Base-by-base conservation (phyloP, 2,888 invertebrate genomes). In the Coenonympha glycerion region DNA sequence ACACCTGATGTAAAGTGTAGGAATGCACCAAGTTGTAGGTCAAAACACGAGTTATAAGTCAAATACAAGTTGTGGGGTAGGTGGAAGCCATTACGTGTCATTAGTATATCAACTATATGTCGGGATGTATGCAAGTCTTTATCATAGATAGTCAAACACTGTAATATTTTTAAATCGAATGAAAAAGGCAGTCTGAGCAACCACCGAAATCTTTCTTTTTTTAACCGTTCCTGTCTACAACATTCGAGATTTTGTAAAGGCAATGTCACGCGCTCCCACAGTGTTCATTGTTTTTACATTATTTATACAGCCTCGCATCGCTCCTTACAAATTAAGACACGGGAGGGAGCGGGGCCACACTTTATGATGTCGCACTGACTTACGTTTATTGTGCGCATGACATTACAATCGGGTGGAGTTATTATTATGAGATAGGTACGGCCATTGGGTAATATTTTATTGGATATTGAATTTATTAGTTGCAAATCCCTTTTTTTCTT, bases 211-310 rank as follows among this genome's bases (percentile, higher is more conserved):
- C n/a, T n/a, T n/a, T n/a, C n/a, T n/a, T n/a, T n/a, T n/a, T n/a
- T n/a, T n/a, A n/a, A n/a, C n/a, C 15, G 44, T 15, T 37, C 13
- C 11, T 5, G 3, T 33, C 13, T 3, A 9, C 2, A 28, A 28
- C 31, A 36, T 52, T 28, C 56, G 50, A 39, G 18, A 36, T 1
- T 56, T 64, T 55, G 37, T 42, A 61, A 56, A 21, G 49, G 60
- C 45, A 21, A 5, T 44, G 33, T 21, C 36, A 45, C 58, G 54
- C 59, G 64, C 62, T 63, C 64, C 59, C 65, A 71, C 75, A 72
- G 66, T 68, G 70, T 71, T 76, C 79, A 81, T 82, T 82, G 81
- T 82, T 80, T 81, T 76, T 71, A 74, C 69, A 79, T 80, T 79
- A 78, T 81, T 80, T 81, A 81, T 79, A 71, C 48, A 58, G 62